These are phyloP conservation scores for Drosophila antonietae DNA, from an alignment of 2,888 invertebrate genomes.

Conservation along the genomic window DNA sequence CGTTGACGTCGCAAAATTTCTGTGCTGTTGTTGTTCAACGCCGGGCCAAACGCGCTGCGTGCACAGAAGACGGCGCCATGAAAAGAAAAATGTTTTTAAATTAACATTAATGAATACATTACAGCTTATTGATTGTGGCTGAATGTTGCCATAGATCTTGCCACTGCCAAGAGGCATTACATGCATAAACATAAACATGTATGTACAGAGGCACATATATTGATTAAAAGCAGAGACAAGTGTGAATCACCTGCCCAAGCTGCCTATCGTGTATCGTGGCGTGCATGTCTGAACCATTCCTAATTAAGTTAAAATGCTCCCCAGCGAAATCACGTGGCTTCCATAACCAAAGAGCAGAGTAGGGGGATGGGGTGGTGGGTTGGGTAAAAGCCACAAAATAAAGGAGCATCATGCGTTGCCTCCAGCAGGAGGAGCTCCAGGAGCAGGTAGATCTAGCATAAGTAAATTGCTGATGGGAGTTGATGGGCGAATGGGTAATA, in stretches of 20 bases:
- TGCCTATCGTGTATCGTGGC: slow-evolving; percentile 2
- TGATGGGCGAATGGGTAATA: slow-evolving; percentile 8
- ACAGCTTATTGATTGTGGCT: slow-evolving; percentile 64
- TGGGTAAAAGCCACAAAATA: slow-evolving; percentile 40
- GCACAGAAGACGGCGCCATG: slow-evolving; percentile 1
- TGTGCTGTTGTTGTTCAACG: slow-evolving; percentile 53
- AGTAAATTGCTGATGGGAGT: slow-evolving; percentile 33
- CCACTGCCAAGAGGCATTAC: slow-evolving; percentile 25
- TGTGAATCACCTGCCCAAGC: slow-evolving; percentile 24
- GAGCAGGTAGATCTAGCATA: slow-evolving; percentile 9
- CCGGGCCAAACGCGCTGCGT: slow-evolving; percentile 44
- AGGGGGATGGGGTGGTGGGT: slow-evolving; percentile 4
- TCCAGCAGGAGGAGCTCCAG: slow-evolving; percentile 10
- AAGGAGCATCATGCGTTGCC: slow-evolving; percentile 42
- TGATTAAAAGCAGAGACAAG: slow-evolving; percentile 24
- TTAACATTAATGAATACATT: slow-evolving; percentile 65
- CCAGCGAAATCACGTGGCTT: slow-evolving; percentile 73
- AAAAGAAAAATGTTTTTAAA: slow-evolving; percentile 48
- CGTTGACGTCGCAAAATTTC: slow-evolving; percentile 60
- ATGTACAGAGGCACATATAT: slow-evolving; percentile 47
- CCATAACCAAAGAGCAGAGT: slow-evolving; percentile 57
- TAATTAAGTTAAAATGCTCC: slow-evolving; percentile 80
- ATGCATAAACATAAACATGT: slow-evolving; percentile 34
- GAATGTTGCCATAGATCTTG: slow-evolving; percentile 55
- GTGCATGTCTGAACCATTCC: slow-evolving; percentile 59